phyloP scores from a whole-genome alignment of 30 jellyfish, hydroid and myxozoan species.

The Turritopsis dohrnii region DNA sequence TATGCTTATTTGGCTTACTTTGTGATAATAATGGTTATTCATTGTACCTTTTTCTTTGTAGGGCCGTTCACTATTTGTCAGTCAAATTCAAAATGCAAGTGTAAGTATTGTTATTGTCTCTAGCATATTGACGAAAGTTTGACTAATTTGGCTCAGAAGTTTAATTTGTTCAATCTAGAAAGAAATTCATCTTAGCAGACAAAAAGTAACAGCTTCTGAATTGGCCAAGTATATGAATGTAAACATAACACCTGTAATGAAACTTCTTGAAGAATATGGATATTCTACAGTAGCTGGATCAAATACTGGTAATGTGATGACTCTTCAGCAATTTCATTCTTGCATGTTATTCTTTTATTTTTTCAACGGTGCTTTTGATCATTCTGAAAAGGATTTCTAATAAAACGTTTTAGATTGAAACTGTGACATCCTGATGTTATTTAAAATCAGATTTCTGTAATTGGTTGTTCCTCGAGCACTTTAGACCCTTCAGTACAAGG shows the following conservation, averaged over 20 bases:
- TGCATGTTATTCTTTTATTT: too few relatives aligned
- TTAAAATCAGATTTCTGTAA: too few relatives aligned
- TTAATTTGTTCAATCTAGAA: neutral
- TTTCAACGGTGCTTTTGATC: too few relatives aligned
- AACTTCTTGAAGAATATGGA: constrained; percentile 73
- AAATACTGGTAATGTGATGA: constrained; percentile 81
- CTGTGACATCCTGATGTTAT: too few relatives aligned
- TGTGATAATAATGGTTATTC: neutral
- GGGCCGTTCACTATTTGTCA: neutral
- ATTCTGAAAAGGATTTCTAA: too few relatives aligned
- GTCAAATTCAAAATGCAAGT: neutral
- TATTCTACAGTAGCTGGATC: constrained; percentile 54
- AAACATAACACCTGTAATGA: constrained; percentile 41
- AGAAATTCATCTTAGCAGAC: neutral
- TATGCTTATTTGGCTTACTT: neutral
- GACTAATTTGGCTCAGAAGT: neutral
- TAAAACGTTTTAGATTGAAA: too few relatives aligned
- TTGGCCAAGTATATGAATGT: constrained; percentile 10
- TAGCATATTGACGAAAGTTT: neutral
- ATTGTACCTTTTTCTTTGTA: neutral
- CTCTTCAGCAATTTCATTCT: too few relatives aligned
- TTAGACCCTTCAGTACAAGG: too few relatives aligned
- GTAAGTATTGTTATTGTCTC: neutral
- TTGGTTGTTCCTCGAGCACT: too few relatives aligned
- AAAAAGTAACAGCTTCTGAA: constrained; percentile 10